Base-by-base conservation (phyloP, 2,888 invertebrate genomes). In the Hypomecis punctinalis region DNA sequence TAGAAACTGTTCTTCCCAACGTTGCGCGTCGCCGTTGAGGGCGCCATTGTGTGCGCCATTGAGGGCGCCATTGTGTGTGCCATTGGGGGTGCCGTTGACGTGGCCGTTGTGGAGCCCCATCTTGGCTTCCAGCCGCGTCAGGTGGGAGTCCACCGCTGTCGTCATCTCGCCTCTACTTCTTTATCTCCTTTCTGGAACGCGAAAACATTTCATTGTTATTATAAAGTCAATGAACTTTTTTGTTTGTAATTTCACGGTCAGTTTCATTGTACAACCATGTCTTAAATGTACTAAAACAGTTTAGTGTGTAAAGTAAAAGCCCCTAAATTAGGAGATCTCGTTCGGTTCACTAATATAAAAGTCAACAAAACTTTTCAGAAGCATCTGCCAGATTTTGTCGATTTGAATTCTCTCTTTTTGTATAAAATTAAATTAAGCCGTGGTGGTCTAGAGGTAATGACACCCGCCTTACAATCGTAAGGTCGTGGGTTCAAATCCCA, bases 1-100 rank as follows among this genome's bases (percentile, higher is more conserved):
- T 69, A 90, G 81, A 79, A 93, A 91, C 81, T 81, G 81, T 10
- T 84, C 80, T 58, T 84, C 85, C 88, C 90, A 90, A 36, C 69
- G 37, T 13, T 46, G 11, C 52, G 60, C 61, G 49, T 72, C 61
- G 11, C 51, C 72, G 63, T 64, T 48, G 53, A 53, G 67, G 37
- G 63, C 63, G 47, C 65, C 59, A 23, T 23, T 23, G 23, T 23
- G 23, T 67, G 75, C 72, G 1, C 71, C 76, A 60, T 77, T 73
- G 46, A 62, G 51, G 43, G 63, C 49, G 35, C 68, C 67, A 23
- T 66, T 58, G 60, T 33, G 53, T 57, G 23, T 45, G 47, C 71
- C 66, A 52, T 66, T 58, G 60, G 35, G 53, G 58, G 23, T 43
- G 46, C 72, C 67, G 52, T 69, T 62, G 46, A 63, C 45, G 62